A percentile compares a stretch with the other conserved stretches of the same genome.
These are phyloP conservation scores for Nothobranchius furzeri DNA, from an alignment of 2,113 vertebrate species.

Conservation along the genomic window DNA sequence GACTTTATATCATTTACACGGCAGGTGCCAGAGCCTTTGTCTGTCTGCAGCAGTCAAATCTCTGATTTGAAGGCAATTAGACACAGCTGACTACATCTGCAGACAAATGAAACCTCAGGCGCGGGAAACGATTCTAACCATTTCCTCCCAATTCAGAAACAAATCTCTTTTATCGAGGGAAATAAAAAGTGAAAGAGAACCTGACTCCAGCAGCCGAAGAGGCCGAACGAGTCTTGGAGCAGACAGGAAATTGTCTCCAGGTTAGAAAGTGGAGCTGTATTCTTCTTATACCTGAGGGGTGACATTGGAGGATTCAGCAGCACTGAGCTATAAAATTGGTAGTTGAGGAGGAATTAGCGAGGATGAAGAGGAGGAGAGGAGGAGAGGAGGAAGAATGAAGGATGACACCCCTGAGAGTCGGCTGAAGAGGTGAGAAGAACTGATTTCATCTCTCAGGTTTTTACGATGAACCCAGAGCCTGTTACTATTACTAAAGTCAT, in stretches of 20 bases:
- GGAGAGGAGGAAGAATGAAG: conserved; percentile 23
- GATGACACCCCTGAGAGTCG: conserved; percentile 18
- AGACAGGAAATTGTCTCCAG: conserved; percentile 52
- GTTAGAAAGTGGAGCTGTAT: conserved; percentile 14
- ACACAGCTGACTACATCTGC: conserved; percentile 42
- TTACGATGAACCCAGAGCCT: too few species aligned
- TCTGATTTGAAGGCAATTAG: conserved; percentile 57
- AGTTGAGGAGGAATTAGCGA: conserved; percentile 55
- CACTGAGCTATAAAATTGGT: conserved; percentile 64
- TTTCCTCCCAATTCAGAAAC: conserved; percentile 46
- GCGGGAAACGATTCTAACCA: conserved; percentile 28
- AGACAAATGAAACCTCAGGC: conserved; percentile 32
- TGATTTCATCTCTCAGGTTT: too few species aligned
- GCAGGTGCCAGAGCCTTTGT: conserved; percentile 24
- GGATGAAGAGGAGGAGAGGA: conserved; percentile 33
- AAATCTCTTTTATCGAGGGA: conserved; percentile 40
- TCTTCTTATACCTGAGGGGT: conserved; percentile 30
- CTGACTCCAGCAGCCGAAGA: conserved; percentile 18
- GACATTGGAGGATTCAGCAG: conserved; percentile 54
- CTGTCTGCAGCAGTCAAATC: conserved; percentile 41
- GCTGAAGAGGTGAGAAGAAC: conserved; percentile 12
- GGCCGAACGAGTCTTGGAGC: conserved; percentile 19
- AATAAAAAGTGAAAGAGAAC: conserved; percentile 31
- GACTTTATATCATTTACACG: conserved; percentile 37
- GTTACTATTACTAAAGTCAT: too few species aligned